Evolutionary conservation across 2,113 vertebrate species (phyloP).

Genomic region (Aegotheles bennettii): DNA sequence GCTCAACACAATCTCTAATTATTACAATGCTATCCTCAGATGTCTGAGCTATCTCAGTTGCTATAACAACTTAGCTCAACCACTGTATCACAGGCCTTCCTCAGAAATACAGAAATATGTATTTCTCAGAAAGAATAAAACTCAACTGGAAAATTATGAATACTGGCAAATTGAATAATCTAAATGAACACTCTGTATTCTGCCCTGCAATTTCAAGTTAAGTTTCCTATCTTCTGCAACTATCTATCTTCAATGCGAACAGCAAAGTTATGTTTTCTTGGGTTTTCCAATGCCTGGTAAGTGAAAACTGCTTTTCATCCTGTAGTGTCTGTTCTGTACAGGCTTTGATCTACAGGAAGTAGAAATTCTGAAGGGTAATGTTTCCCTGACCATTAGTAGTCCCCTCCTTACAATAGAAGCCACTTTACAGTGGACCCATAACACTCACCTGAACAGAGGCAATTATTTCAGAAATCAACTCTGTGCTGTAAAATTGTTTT

Average conservation of each 20-base stretch:
- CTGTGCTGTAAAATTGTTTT: background rate
- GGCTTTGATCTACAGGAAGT: background rate
- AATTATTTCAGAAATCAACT: background rate
- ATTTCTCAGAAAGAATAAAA: background rate
- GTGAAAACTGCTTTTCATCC: background rate
- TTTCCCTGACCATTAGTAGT: background rate
- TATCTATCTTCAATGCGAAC: background rate
- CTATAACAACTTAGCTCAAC: constrained; percentile 55
- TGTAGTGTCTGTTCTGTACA: background rate
- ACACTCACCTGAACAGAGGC: background rate
- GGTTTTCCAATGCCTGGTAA: background rate
- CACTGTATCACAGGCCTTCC: background rate
- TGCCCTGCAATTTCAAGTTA: background rate
- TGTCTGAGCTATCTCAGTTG: constrained; percentile 26
- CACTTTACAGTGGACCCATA: too few relatives aligned
- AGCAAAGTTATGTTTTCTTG: background rate
- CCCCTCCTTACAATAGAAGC: background rate
- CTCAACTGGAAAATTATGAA: background rate
- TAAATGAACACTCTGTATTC: background rate
- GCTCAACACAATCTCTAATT: constrained; percentile 40
- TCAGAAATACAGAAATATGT: background rate
- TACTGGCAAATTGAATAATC: background rate
- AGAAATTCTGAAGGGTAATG: background rate
- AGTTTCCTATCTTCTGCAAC: background rate
- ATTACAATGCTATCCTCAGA: constrained; percentile 19